Evolutionary conservation across 2,797 vertebrate genomes (phyloP), one percentile per base, ranked within the genome.

Genomic region (Hypotaenidia philippensis): DNA sequence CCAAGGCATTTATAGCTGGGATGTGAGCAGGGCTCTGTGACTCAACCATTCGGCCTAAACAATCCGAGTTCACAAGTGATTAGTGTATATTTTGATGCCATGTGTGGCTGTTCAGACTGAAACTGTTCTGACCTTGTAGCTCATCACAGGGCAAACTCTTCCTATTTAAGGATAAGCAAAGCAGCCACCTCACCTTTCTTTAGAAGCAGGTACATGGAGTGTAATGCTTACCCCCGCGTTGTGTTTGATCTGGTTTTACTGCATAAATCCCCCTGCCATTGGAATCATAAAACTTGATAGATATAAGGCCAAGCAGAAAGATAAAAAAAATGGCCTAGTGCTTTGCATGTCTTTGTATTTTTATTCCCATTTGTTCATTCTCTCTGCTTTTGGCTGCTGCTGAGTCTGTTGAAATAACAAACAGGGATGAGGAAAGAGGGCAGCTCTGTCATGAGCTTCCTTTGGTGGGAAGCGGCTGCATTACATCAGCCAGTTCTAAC

Each of bases 331-430:
- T 13, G 27, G 41, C 49, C 81, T 68, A 44, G 66, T 44, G 78
- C 68, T 77, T 75, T 79, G 45, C 13, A 4, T 69, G 45, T 80
- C 82, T 93, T 89, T 63, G 69, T 96, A 79, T 89, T 94, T 94
- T 89, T 85, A 90, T 84, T 94, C 88, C 78, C 77, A 29, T 89
- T 94, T 93, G 56, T 87, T 89, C 61, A 1, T 91, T 89, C 72
- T 75, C 50, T 83, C 64, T 13, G 15, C 89, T 89, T 49, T 44
- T 93, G 95, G 77, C 81, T 94, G 88, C 94, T 3, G 14, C 81
- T 79, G 78, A 64, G 66, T 77, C 86, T 96, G 93, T 56, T 85
- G 94, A 92, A 97, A 96, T 49, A 95, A 83, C 93, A 96, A 93
- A 81, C 79, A 91, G 68, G 61, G 66, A 56, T 89, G 92, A 87